Conservation (phyloP, 2,113 vertebrate species). For the Dromaius novaehollandiae region DNA sequence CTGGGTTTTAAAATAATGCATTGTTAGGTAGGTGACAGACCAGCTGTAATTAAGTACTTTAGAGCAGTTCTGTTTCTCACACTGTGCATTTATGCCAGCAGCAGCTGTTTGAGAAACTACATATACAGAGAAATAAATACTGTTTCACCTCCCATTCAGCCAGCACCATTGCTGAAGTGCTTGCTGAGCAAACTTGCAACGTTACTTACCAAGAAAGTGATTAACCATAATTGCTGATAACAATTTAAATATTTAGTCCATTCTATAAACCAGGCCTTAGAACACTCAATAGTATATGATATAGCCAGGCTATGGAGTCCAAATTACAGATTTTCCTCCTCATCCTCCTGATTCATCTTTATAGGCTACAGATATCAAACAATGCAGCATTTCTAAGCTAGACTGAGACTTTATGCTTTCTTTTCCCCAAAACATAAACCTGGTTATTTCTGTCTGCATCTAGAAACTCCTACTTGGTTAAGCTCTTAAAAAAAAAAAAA, state of each 20-base stretch:
- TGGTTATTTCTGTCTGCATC: neutral
- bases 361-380: neutral
- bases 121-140: neutral
- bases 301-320: neutral
- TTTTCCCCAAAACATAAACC: neutral
- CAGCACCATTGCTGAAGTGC: neutral
- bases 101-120: neutral
- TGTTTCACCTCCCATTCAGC: neutral
- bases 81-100: neutral
- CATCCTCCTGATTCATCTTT: neutral
- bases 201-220: neutral
- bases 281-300: accelerated
- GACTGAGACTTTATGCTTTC: neutral
- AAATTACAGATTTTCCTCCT: neutral
- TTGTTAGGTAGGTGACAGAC: neutral
- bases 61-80: neutral
- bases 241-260: neutral
- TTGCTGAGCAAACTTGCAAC: neutral
- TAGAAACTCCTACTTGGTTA: neutral
- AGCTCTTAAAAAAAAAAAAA: neutral
- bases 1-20: neutral
- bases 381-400: neutral
- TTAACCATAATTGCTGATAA: neutral
- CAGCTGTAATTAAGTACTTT: neutral
- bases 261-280: neutral